These are phyloP conservation scores for Coleophora deauratella DNA, from an alignment of 2,888 invertebrate species.

Conservation along the genomic window DNA sequence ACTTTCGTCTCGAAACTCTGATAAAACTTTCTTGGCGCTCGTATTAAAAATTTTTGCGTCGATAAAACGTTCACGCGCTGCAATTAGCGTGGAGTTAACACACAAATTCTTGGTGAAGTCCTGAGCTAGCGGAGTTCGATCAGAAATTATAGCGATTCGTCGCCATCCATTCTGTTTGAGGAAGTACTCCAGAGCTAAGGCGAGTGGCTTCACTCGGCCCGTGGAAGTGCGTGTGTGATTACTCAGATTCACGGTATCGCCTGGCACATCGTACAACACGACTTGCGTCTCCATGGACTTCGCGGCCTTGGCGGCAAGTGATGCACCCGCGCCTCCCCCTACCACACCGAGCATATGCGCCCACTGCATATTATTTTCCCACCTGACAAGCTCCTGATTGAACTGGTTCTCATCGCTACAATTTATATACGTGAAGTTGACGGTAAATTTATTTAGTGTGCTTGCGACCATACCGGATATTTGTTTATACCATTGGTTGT, in stretches of 20 bases:
- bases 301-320: constrained; percentile 7
- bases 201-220: constrained; percentile 17
- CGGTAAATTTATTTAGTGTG: neutral
- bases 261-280: constrained; percentile 15
- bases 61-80: neutral
- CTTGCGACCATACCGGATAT: neutral
- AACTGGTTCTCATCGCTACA: constrained; percentile 10
- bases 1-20: constrained; percentile 28
- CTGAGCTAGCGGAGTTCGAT: constrained; percentile 33
- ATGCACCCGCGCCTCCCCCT: constrained; percentile 13
- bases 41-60: neutral
- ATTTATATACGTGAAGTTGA: constrained; percentile 1
- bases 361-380: neutral
- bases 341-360: constrained; percentile 16
- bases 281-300: constrained; percentile 12
- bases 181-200: constrained; percentile 16
- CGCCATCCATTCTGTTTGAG: constrained; percentile 69
- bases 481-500: constrained; percentile 2
- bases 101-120: constrained; percentile 6
- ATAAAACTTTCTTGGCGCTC: constrained; percentile 6
- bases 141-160: constrained; percentile 83
- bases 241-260: neutral
- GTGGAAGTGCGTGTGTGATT: constrained; percentile 14
- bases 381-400: neutral
- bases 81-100: neutral